These are phyloP conservation scores for Heliothis peltigera DNA, from an alignment of 2,888 invertebrate genomes.

Conservation along the genomic window DNA sequence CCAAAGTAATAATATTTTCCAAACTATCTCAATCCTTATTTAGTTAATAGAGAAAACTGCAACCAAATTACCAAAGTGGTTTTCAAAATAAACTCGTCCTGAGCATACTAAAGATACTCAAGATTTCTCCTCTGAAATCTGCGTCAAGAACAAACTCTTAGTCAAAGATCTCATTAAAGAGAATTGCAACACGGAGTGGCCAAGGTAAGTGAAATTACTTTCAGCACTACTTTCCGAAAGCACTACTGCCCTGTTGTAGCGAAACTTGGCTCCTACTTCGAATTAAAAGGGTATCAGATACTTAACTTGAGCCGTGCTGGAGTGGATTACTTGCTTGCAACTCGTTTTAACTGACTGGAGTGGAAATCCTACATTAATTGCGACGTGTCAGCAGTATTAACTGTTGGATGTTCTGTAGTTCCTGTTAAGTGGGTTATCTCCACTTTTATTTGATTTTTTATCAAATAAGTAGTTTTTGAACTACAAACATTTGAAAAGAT, in stretches of 20 bases:
- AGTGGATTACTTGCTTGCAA: conserved; percentile 34
- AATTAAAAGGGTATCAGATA: conserved; percentile 50
- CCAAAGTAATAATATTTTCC: too few species aligned
- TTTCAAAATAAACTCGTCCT: not conserved
- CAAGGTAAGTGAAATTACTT: conserved; percentile 52
- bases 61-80: too few species aligned
- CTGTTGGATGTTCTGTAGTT: not conserved
- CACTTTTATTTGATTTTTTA: not conserved
- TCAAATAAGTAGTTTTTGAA: too few species aligned
- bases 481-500: too few species aligned
- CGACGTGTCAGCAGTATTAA: not conserved
- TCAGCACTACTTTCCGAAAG: conserved; percentile 22
- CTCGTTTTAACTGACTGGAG: conserved; percentile 35
- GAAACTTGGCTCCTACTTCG: conserved; percentile 34
- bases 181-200: conserved; percentile 35
- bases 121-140: not conserved
- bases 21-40: too few species aligned
- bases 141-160: conserved; percentile 25
- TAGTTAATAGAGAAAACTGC: too few species aligned
- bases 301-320: conserved; percentile 20
- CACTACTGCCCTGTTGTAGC: conserved; percentile 15
- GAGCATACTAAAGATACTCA: not conserved
- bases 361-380: conserved; percentile 14
- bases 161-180: conserved; percentile 48
- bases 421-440: not conserved